Conservation (phyloP, 2,113 vertebrate species). For the Motacilla tschutschensis region DNA sequence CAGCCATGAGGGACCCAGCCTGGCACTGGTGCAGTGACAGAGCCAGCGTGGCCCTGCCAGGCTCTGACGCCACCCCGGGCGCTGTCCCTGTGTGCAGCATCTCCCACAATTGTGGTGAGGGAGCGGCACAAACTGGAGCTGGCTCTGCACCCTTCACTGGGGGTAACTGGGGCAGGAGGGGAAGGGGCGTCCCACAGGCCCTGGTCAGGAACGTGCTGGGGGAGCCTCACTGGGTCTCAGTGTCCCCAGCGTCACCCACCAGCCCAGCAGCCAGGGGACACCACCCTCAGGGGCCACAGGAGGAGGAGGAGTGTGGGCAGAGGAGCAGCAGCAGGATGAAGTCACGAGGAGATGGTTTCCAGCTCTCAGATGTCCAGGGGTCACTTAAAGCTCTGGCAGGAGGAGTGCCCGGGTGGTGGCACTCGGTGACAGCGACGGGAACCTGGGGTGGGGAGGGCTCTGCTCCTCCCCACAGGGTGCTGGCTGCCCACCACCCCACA, state of each 20-base stretch:
- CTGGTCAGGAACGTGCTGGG: background rate
- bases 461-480: slow-evolving; percentile 32
- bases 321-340: background rate
- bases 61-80: rapidly evolving
- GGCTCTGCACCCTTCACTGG: background rate
- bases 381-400: slow-evolving; percentile 10
- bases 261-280: background rate
- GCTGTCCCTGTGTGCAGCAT: background rate
- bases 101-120: background rate
- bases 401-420: background rate
- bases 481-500: background rate
- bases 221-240: background rate
- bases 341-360: background rate
- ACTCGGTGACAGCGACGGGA: background rate
- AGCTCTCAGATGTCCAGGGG: background rate
- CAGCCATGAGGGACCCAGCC: background rate
- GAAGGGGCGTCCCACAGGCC: background rate
- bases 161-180: background rate
- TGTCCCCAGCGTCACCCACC: background rate
- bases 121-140: background rate
- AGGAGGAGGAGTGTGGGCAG: background rate
- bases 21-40: background rate
- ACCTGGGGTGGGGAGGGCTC: background rate
- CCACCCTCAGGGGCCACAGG: background rate
- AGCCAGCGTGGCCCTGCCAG: background rate